Evolutionary conservation across 2,888 invertebrate species (phyloP).

Genomic region (Nomada hirtipes): DNA sequence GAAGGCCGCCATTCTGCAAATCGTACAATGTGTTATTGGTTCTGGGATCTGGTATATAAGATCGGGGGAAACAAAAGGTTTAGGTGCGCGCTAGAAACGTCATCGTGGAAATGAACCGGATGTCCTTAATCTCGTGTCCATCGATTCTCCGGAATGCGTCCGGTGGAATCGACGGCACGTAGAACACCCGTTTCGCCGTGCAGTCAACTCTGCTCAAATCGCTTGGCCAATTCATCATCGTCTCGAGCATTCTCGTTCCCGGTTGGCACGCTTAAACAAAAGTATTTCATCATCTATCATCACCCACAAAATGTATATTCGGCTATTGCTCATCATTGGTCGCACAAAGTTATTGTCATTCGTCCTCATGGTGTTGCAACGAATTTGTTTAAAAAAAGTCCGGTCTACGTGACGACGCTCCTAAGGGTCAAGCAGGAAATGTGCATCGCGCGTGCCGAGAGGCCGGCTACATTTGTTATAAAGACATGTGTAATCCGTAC

Average conservation of each 20-base stretch:
- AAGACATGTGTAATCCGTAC: constrained; percentile 81
- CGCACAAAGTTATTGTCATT: neutral
- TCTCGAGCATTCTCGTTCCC: neutral
- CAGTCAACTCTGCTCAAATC: constrained; percentile 14
- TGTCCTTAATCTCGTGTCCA: constrained; percentile 48
- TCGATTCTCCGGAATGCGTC: constrained; percentile 79
- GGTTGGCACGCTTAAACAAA: constrained; percentile 40
- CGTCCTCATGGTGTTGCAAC: neutral
- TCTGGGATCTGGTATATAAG: constrained; percentile 15
- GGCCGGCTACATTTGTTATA: constrained; percentile 79
- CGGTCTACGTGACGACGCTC: constrained; percentile 70
- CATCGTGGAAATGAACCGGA: constrained; percentile 58
- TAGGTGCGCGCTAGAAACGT: constrained; percentile 73
- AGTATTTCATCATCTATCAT: constrained; percentile 7
- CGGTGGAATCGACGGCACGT: constrained; percentile 71
- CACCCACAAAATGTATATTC: neutral
- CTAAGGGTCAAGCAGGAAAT: constrained; percentile 69
- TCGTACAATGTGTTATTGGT: constrained; percentile 45
- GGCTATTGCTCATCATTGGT: neutral
- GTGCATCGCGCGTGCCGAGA: constrained; percentile 80
- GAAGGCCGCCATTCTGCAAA: constrained; percentile 42
- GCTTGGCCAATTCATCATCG: constrained; percentile 44
- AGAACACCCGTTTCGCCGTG: constrained; percentile 45
- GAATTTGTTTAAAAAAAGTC: neutral
- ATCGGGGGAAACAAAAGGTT: constrained; percentile 46